These are phyloP conservation scores for Patella pellucida DNA, from an alignment of 2,888 invertebrate genomes.

Conservation along the genomic window DNA sequence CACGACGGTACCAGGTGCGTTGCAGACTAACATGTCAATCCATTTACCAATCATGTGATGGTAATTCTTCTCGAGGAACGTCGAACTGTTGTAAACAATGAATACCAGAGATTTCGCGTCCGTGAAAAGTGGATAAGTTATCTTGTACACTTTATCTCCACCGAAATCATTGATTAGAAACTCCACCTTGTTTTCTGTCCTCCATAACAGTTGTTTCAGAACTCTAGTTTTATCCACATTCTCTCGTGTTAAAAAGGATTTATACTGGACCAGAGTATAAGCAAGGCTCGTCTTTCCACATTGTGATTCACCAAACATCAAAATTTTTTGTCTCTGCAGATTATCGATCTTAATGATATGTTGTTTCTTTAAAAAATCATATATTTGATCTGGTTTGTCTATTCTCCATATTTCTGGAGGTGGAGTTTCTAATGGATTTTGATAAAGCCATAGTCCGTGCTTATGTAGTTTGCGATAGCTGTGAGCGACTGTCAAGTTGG, in stretches of 20 bases:
- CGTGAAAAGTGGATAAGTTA: conserved; percentile 57
- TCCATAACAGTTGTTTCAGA: conserved; percentile 58
- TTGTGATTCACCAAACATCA: conserved; percentile 62
- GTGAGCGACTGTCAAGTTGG: conserved; percentile 61
- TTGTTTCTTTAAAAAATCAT: conserved; percentile 61
- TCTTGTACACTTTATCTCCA: conserved; percentile 59
- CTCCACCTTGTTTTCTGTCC: conserved; percentile 64
- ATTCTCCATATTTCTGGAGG: conserved; percentile 69
- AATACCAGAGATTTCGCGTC: conserved; percentile 61
- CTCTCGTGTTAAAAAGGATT: conserved; percentile 52
- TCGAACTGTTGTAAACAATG: conserved; percentile 60
- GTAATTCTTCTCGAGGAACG: conserved; percentile 49
- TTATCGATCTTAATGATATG: conserved; percentile 65
- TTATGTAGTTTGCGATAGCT: conserved; percentile 62
- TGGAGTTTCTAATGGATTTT: conserved; percentile 66
- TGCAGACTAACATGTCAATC: conserved; percentile 58
- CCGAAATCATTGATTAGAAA: conserved; percentile 66
- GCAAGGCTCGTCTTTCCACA: conserved; percentile 67
- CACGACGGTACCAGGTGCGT: conserved; percentile 63
- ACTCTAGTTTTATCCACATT: conserved; percentile 51
- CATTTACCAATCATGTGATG: conserved; percentile 59
- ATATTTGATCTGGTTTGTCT: conserved; percentile 62
- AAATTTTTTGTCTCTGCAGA: conserved; percentile 65
- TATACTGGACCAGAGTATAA: conserved; percentile 53
- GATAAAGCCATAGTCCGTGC: conserved; percentile 68